These are phyloP conservation scores for Nestor notabilis DNA, from an alignment of 2,113 vertebrate genomes.

Conservation along the genomic window DNA sequence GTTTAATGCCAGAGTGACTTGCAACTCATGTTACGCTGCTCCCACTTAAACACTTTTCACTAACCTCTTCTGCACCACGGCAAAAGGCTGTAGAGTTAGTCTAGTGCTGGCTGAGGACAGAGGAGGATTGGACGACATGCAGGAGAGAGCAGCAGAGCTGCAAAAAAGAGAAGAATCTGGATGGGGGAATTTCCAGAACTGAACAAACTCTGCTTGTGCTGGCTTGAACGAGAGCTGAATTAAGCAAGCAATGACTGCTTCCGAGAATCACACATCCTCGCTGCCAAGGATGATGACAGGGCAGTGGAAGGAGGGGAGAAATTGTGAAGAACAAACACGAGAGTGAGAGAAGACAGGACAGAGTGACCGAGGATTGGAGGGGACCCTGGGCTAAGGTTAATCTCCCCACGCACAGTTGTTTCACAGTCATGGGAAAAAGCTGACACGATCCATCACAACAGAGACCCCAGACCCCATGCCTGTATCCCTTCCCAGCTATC, in stretches of 20 bases:
- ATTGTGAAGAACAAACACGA: not conserved
- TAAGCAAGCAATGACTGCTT: not conserved
- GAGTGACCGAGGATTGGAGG: not conserved
- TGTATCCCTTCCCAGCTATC: not conserved
- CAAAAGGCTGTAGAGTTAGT: not conserved
- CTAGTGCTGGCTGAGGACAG: not conserved
- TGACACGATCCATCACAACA: not conserved
- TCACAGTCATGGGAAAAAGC: not conserved
- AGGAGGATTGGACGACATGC: fast-evolving
- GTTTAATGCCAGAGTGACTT: not conserved
- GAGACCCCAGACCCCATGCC: not conserved
- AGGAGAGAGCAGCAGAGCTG: not conserved
- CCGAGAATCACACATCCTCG: not conserved
- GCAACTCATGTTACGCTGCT: not conserved
- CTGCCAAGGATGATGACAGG: not conserved
- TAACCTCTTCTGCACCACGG: not conserved
- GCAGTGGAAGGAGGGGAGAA: not conserved
- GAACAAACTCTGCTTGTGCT: not conserved
- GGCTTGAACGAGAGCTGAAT: not conserved
- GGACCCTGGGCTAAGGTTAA: not conserved
- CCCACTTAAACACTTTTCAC: not conserved
- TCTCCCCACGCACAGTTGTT: not conserved
- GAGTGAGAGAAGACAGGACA: not conserved
- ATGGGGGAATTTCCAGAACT: not conserved
- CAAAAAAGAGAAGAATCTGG: not conserved